These are phyloP conservation scores for Oopsacas minuta DNA, from an alignment of 37 sponge, comb jelly and placozoan species.

Conservation along the genomic window DNA sequence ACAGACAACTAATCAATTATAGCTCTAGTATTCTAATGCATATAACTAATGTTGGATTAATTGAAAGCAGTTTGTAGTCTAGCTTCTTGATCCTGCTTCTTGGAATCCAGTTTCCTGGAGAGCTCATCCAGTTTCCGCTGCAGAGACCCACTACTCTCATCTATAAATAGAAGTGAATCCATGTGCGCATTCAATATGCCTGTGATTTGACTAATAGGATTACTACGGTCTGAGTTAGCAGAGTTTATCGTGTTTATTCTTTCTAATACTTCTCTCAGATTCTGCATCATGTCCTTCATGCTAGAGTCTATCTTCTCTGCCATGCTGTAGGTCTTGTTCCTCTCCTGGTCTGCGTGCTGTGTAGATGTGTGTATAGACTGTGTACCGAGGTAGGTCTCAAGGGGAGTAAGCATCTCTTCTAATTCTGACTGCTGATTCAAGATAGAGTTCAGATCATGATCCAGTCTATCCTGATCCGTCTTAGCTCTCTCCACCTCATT, in stretches of 20 bases:
- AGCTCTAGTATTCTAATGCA: not conserved
- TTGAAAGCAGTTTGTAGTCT: not conserved
- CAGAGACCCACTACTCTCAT: constrained; percentile 35
- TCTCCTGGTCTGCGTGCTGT: constrained; percentile 74
- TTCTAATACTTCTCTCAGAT: constrained; percentile 65
- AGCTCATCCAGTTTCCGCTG: not conserved
- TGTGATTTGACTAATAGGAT: constrained; percentile 53
- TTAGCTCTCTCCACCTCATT: constrained; percentile 47
- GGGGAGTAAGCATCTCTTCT: constrained; percentile 55
- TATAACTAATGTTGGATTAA: not conserved
- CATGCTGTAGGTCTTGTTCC: constrained; percentile 54
- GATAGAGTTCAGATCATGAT: constrained; percentile 90
- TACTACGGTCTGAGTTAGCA: not conserved
- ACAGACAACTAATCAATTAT: not conserved
- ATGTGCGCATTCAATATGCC: constrained; percentile 87
- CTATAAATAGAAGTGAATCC: constrained; percentile 82
- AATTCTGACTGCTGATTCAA: constrained; percentile 79
- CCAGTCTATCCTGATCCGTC: constrained; percentile 55
- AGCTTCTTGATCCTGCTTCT: not conserved
- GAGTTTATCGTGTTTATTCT: constrained; percentile 67
- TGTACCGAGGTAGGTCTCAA: constrained; percentile 38
- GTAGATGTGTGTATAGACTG: constrained; percentile 5
- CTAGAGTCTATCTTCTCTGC: constrained; percentile 56
- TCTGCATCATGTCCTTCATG: constrained; percentile 50
- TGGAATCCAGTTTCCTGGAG: not conserved